These are phyloP conservation scores for Cryptoblepharus egeriae DNA, from an alignment of 2,797 vertebrate species.

Conservation along the genomic window DNA sequence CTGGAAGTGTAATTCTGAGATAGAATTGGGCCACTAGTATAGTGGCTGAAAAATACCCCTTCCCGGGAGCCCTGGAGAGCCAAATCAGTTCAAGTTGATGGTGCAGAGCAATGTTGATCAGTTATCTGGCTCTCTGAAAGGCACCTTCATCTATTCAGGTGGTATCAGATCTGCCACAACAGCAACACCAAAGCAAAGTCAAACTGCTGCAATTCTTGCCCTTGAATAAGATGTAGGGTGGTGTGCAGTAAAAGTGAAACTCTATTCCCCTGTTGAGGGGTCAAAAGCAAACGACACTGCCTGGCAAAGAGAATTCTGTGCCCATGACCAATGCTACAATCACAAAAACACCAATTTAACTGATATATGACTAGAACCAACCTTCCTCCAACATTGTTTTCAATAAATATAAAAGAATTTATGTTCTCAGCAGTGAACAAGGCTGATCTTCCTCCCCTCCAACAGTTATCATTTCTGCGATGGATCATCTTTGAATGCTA, in stretches of 20 bases:
- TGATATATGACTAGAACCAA: neutral
- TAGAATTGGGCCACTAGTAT: too few species aligned
- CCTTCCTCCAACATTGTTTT: constrained; percentile 24
- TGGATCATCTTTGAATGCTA: constrained; percentile 6
- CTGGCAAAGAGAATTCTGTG: constrained; percentile 1
- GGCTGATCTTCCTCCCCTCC: neutral
- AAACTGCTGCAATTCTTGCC: neutral
- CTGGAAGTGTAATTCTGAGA: too few species aligned
- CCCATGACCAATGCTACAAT: neutral
- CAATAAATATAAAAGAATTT: constrained; percentile 41
- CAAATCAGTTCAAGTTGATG: too few species aligned
- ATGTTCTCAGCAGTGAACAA: constrained; percentile 28
- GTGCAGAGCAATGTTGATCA: too few species aligned
- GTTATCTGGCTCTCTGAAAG: neutral
- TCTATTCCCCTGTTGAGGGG: neutral
- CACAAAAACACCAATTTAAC: constrained; percentile 18
- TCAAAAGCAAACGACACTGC: neutral
- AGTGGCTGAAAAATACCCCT: too few species aligned
- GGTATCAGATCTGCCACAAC: neutral
- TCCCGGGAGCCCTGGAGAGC: too few species aligned
- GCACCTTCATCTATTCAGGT: neutral
- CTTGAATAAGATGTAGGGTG: constrained; percentile 5
- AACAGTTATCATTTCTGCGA: constrained; percentile 20
- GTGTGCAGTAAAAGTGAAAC: constrained; percentile 19
- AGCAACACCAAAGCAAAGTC: neutral